Evolutionary conservation across 2,888 invertebrate genomes (phyloP), one percentile per base, ranked within the genome.

Genomic region (Hemithea aestivaria): DNA sequence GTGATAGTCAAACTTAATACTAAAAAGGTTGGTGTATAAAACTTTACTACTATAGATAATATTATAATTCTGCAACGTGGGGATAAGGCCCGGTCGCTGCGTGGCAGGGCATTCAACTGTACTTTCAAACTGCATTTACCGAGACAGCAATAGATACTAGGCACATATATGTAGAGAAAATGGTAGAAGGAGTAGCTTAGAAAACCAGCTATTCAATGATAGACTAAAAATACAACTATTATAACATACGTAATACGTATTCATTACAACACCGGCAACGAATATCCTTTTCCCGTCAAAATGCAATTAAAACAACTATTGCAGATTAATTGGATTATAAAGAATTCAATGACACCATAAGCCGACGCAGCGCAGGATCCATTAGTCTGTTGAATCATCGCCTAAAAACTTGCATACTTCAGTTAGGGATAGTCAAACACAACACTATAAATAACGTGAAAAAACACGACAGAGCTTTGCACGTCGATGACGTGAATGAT

Each of bases 401-500:
- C 54, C 58, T 62, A 73, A 73, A 74, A 78, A 66, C 62, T 56
- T 62, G 62, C 65, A 72, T 62, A 42, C 51, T 59, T 59, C 49
- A 62, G 60, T 64, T 63, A 62, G 62, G 63, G 63, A 67, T 66
- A 66, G 68, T 61, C 68, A 62, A 53, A 56, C 69, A 65, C 69
- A 61, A 62, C 64, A 62, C 63, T 60, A 78, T 75, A 75, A 73
- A 74, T 73, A 66, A 65, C 62, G 49, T 53, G 41, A 65, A 69
- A 65, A 74, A 73, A 69, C 62, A 47, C 51, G 66, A 57, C 62
- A 65, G 72, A 71, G 65, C 62, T 60, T 61, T 54, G 48, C 57
- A 48, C 46, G 58, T 52, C 69, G 73, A 72, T 75, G 81, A 79
- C 74, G 73, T 56, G 71, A 62, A 73, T 77, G 79, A 82, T 82